Conservation (phyloP, 2,797 vertebrate species). For the Diglossa cyanea region DNA sequence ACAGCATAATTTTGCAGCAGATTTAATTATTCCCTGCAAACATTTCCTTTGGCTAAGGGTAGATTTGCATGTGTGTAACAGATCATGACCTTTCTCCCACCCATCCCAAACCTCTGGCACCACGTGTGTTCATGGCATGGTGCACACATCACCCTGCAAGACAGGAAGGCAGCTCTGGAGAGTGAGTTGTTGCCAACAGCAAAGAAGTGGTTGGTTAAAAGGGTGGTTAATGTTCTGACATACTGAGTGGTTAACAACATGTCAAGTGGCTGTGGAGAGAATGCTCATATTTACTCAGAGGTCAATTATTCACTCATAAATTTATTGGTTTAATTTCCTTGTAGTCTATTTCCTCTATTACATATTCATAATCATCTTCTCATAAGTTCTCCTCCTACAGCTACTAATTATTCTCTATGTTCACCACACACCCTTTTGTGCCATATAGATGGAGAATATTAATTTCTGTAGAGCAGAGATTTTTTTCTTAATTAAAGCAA, state of each 20-base stretch:
- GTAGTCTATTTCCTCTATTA: conserved; percentile 39
- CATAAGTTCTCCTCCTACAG: conserved; percentile 28
- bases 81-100: background rate
- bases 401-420: conserved; percentile 40
- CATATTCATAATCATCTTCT: conserved; percentile 37
- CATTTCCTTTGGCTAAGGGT: background rate
- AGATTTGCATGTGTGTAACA: background rate
- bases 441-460: conserved; percentile 39
- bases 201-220: conserved; percentile 10
- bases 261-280: conserved; percentile 17
- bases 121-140: background rate
- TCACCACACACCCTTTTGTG: conserved; percentile 23
- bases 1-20: background rate
- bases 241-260: conserved; percentile 1
- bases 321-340: conserved; percentile 32
- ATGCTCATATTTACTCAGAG: conserved; percentile 5
- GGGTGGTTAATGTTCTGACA: conserved; percentile 22
- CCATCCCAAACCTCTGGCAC: background rate
- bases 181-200: background rate
- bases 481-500: conserved; percentile 49
- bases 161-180: background rate
- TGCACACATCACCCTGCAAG: background rate
- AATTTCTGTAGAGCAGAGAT: background rate
- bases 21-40: background rate
- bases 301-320: conserved; percentile 56